These are phyloP conservation scores for Aphis craccivora DNA, from an alignment of 1,140 invertebrate species.

Conservation along the genomic window DNA sequence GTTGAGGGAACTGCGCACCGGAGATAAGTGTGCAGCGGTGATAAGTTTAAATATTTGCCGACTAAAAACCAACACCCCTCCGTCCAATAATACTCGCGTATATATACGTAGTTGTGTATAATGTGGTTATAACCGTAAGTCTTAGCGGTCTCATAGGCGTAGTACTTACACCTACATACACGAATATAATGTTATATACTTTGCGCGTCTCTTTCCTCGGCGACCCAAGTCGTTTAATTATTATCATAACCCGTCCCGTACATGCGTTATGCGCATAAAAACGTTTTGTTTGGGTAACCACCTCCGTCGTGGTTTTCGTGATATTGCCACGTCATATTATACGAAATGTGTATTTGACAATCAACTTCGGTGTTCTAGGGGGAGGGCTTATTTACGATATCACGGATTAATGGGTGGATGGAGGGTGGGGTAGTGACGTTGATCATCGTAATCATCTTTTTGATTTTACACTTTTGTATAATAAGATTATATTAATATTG, in stretches of 20 bases:
- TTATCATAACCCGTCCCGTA: background rate
- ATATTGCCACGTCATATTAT: background rate
- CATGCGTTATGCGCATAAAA: background rate
- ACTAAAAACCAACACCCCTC: background rate
- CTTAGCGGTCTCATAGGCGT: background rate
- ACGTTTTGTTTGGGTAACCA: background rate
- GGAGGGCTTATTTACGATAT: background rate
- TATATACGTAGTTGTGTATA: background rate
- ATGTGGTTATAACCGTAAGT: background rate
- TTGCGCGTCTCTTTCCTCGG: background rate
- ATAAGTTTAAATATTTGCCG: constrained; percentile 2
- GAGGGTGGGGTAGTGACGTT: too few relatives aligned
- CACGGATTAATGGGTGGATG: too few relatives aligned
- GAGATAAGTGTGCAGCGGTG: background rate
- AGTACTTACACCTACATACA: background rate
- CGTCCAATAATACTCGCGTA: background rate
- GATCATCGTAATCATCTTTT: background rate
- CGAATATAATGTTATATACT: background rate
- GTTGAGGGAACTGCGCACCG: background rate
- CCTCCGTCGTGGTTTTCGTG: too few relatives aligned
- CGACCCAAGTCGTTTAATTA: background rate
- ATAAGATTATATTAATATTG: background rate
- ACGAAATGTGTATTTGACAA: background rate
- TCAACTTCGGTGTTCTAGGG: background rate
- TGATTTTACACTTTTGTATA: background rate